Evolutionary conservation across 2,888 invertebrate genomes (phyloP).

Genomic region (Ypsolopha scabrella): DNA sequence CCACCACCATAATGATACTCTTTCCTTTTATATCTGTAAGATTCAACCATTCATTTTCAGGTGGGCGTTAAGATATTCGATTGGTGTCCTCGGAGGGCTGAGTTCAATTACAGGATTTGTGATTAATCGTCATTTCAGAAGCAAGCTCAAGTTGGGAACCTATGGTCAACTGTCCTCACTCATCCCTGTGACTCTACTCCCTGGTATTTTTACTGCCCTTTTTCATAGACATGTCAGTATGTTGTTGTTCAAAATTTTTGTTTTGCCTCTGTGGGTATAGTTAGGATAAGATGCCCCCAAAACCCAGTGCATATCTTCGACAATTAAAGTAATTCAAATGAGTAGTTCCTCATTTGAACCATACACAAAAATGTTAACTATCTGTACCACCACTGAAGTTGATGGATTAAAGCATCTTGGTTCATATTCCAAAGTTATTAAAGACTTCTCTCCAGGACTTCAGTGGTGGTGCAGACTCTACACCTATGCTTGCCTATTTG

Average conservation of each 20-base stretch:
- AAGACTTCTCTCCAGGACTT: too few relatives aligned
- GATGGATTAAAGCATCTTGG: neutral
- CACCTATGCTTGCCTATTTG: too few relatives aligned
- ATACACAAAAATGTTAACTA: neutral
- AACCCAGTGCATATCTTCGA: neutral
- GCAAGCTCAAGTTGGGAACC: conserved; percentile 68
- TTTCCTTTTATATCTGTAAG: neutral
- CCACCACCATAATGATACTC: neutral
- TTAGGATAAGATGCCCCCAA: too few relatives aligned
- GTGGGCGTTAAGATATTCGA: conserved; percentile 64
- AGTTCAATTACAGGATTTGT: conserved; percentile 66
- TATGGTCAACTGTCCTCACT: conserved; percentile 73
- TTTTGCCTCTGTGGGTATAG: too few relatives aligned
- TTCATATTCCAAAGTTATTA: too few relatives aligned
- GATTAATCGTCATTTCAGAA: conserved; percentile 74
- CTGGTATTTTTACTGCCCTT: conserved; percentile 64
- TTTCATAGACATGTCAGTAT: conserved; percentile 70
- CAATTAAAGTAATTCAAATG: neutral
- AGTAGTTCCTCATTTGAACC: neutral
- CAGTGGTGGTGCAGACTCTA: too few relatives aligned
- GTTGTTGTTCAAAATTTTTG: neutral
- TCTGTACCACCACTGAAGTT: neutral
- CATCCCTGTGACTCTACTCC: conserved; percentile 71
- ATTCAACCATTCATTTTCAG: conserved; percentile 20
- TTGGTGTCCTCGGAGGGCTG: conserved; percentile 56